Percentiles rank a stretch among this genome's conserved stretches.
Conservation (phyloP, 2,113 vertebrate genomes). For the Cervus canadensis region DNA sequence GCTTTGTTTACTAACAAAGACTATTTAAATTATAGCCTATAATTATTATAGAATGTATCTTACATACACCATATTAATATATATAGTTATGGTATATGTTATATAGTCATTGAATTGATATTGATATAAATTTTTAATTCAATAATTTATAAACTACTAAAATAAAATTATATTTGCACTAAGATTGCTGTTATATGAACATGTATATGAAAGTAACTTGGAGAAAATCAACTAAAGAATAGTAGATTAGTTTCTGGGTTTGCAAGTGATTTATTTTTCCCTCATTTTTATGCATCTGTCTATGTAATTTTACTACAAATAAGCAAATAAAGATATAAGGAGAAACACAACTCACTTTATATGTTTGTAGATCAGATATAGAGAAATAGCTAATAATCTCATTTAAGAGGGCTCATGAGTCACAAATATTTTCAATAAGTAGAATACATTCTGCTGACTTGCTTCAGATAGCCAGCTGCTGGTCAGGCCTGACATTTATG, state of each 20-base stretch:
- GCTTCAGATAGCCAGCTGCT: not conserved
- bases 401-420: not conserved
- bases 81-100: not conserved
- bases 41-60: not conserved
- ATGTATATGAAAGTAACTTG: not conserved
- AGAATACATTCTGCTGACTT: not conserved
- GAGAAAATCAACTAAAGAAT: not conserved
- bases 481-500: not conserved
- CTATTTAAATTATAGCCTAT: not conserved
- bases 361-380: not conserved
- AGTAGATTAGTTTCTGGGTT: not conserved
- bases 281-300: not conserved
- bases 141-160: not conserved
- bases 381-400: not conserved
- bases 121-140: not conserved
- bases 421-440: not conserved
- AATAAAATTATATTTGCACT: not conserved
- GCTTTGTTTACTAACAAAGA: not conserved
- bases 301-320: not conserved
- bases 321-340: not conserved
- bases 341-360: not conserved
- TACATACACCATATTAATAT: not conserved
- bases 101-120: not conserved
- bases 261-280: not conserved
- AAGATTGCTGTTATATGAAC: not conserved